Base-by-base conservation (phyloP, 2,797 vertebrate species). In the Heliangelus exortis region DNA sequence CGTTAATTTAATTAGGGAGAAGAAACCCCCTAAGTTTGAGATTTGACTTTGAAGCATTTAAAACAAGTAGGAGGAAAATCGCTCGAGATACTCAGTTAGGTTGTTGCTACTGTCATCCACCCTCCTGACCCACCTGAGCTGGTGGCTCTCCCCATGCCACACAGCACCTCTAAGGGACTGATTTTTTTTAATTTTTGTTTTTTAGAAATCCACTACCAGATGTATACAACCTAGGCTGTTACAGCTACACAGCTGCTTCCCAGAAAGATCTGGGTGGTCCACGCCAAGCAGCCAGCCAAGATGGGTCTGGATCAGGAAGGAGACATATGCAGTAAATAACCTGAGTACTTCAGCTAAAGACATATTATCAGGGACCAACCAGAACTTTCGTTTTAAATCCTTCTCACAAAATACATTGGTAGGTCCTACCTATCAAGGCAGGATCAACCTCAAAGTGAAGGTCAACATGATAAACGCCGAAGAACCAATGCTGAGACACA, bases 1-100 rank as follows among this genome's bases (percentile, higher is more conserved):
- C 97, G 93, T 92, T 97, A 97, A 96, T 97, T 97, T 97, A 97
- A 97, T 95, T 87, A 96, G 95, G 96, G 96, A 97, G 92, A 97
- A 92, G 94, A 96, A 96, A 96, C 78, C 84, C 86, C 91, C 87
- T 57, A 97, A 97, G 96, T 98, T 97, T 87, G 86, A 91, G 89
- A 94, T 90, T 91, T 96, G 94, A 97, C 95, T 97, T 97, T 96
- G 90, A 86, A 95, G 81, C 63, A 75, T 90, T 96, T 93, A 80
- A 95, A 96, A 96, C 81, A 90, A 95, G 95, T 51, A 95, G 74
- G 85, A 97, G 87, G 95, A 97, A 96, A 87, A 81, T 45, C 9
- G 9, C 69, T 87, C 33, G 39, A 93, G 95, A 72, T 94, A 89
- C 67, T 96, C 86, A 39, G 15, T 23, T 9, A 59, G 53, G 23